A percentile compares a stretch with the other conserved stretches of the same genome.
phyloP scores from a whole-genome alignment of 2,113 vertebrate species.

The Natator depressus region DNA sequence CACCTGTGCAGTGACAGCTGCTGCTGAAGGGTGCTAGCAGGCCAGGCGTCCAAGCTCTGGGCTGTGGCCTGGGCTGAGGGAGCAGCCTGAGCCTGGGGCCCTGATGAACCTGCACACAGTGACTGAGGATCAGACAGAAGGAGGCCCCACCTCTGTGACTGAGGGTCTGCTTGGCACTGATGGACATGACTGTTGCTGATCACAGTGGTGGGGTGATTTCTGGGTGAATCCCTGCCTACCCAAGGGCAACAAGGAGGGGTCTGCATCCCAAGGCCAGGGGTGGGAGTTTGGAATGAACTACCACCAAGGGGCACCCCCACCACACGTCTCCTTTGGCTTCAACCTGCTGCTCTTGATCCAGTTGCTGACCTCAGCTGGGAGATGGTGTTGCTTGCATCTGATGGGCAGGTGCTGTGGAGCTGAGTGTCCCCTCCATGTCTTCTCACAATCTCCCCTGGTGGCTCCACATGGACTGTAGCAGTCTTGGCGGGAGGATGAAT shows the following conservation, averaged over 20 bases:
- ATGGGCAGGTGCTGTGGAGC: too few relatives aligned
- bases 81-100: background rate
- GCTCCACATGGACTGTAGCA: too few relatives aligned
- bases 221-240: background rate
- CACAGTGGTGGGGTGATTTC: background rate
- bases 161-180: background rate
- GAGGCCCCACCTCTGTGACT: too few relatives aligned
- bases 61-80: background rate
- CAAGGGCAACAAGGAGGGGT: background rate
- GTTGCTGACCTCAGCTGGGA: too few relatives aligned
- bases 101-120: background rate
- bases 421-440: too few relatives aligned
- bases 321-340: too few relatives aligned
- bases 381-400: too few relatives aligned
- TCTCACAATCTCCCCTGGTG: too few relatives aligned
- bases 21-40: background rate
- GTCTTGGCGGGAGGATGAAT: too few relatives aligned
- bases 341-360: too few relatives aligned
- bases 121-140: background rate
- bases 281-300: background rate
- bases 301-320: too few relatives aligned
- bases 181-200: background rate
- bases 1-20: background rate
- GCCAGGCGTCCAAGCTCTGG: background rate
- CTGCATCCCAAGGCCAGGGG: background rate